A percentile compares a stretch with the other conserved stretches of the same genome.
Conservation (phyloP, 2,797 vertebrate species). For the Epinephelus coioides region DNA sequence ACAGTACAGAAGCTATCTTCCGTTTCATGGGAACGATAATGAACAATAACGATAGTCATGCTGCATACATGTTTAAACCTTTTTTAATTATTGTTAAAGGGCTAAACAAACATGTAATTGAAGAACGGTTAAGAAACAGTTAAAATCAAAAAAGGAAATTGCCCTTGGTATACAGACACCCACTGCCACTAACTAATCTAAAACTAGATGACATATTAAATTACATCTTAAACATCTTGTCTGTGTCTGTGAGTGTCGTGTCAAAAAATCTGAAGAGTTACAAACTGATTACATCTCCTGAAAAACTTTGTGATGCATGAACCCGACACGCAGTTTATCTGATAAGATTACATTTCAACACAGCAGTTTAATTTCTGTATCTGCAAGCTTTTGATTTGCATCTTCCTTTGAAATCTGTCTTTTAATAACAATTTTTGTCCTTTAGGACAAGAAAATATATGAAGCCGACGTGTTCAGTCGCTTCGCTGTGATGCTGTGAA, state of each 20-base stretch:
- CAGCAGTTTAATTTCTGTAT: conserved; percentile 47
- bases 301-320: conserved; percentile 54
- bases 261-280: conserved; percentile 44
- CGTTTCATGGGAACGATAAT: too few relatives aligned
- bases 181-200: conserved; percentile 7
- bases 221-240: not conserved
- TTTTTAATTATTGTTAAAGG: not conserved
- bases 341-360: conserved; percentile 62
- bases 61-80: not conserved
- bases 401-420: conserved; percentile 54
- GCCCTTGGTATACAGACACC: not conserved
- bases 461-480: conserved; percentile 18
- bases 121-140: not conserved
- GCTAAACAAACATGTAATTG: not conserved
- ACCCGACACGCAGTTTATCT: conserved; percentile 36
- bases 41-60: not conserved
- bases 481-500: conserved; percentile 25
- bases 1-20: too few relatives aligned
- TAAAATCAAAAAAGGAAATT: not conserved
- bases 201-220: not conserved
- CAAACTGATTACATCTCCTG: conserved; percentile 62
- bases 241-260: not conserved
- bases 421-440: conserved; percentile 41
- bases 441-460: conserved; percentile 35
- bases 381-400: conserved; percentile 60